These are phyloP conservation scores for Lumbricus terrestris DNA, from an alignment of 2,888 invertebrate genomes.

Conservation along the genomic window DNA sequence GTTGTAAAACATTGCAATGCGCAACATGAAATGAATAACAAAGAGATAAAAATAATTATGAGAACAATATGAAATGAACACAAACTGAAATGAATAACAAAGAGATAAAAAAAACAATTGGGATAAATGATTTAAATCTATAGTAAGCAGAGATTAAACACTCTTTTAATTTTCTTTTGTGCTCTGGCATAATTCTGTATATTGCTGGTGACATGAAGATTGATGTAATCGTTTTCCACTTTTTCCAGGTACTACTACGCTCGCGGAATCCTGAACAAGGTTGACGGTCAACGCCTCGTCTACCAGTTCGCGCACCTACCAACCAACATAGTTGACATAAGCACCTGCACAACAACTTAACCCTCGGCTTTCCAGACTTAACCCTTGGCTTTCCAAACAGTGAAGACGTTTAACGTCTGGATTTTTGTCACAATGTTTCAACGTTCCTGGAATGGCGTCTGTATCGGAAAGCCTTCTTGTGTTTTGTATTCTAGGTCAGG, in stretches of 20 bases:
- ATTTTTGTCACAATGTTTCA: not conserved
- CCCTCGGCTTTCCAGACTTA: not conserved
- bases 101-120: no score
- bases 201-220: no score
- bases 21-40: no score
- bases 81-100: no score
- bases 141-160: no score
- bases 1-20: no score
- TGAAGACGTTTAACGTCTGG: not conserved
- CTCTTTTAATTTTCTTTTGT: no score
- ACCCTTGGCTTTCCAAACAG: not conserved
- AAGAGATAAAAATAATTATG: no score
- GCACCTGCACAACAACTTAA: not conserved
- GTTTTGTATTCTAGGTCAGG: not conserved
- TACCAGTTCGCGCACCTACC: constrained; percentile 97
- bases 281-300: constrained; percentile 96
- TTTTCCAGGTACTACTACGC: constrained; percentile 89
- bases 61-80: no score
- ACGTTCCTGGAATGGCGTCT: not conserved
- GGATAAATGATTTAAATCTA: no score
- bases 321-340: not conserved
- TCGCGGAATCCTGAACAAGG: constrained; percentile 96
- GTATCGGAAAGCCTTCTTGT: not conserved
- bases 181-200: no score
- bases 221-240: no score